A percentile compares a stretch with the other conserved stretches of the same genome.
Conservation (phyloP, 2,113 vertebrate species). For the Tachysurus vachellii region DNA sequence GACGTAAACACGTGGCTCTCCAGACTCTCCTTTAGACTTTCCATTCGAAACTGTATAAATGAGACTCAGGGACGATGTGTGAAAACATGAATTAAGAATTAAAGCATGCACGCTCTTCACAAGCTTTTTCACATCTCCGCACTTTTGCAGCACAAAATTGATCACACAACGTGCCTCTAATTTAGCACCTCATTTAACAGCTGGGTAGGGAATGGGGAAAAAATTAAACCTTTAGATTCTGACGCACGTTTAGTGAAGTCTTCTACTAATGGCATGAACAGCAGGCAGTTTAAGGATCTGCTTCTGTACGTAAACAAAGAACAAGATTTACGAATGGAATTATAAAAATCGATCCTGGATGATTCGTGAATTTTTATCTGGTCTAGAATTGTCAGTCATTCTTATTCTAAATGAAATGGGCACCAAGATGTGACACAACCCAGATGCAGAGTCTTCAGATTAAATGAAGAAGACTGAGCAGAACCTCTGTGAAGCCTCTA, state of each 20-base stretch:
- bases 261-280: slow-evolving; percentile 66
- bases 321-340: slow-evolving; percentile 74
- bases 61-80: neutral
- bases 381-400: slow-evolving; percentile 62
- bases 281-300: slow-evolving; percentile 66
- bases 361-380: slow-evolving; percentile 68
- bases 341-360: slow-evolving; percentile 69
- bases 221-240: slow-evolving; percentile 69
- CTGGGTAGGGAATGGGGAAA: slow-evolving; percentile 48
- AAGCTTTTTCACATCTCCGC: slow-evolving; percentile 25
- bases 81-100: slow-evolving; percentile 27
- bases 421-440: slow-evolving; percentile 17
- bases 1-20: slow-evolving; percentile 45
- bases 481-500: neutral
- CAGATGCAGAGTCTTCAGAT: slow-evolving; percentile 14
- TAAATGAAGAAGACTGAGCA: slow-evolving; percentile 15
- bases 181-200: slow-evolving; percentile 76
- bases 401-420: neutral
- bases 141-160: slow-evolving; percentile 46
- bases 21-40: slow-evolving; percentile 29
- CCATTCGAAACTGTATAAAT: neutral
- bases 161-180: slow-evolving; percentile 67
- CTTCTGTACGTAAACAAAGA: slow-evolving; percentile 70
- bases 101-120: slow-evolving; percentile 32
- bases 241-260: slow-evolving; percentile 68